phyloP scores from a whole-genome alignment of 1,140 invertebrate species.

The Pseudomyrmex pallidus region DNA sequence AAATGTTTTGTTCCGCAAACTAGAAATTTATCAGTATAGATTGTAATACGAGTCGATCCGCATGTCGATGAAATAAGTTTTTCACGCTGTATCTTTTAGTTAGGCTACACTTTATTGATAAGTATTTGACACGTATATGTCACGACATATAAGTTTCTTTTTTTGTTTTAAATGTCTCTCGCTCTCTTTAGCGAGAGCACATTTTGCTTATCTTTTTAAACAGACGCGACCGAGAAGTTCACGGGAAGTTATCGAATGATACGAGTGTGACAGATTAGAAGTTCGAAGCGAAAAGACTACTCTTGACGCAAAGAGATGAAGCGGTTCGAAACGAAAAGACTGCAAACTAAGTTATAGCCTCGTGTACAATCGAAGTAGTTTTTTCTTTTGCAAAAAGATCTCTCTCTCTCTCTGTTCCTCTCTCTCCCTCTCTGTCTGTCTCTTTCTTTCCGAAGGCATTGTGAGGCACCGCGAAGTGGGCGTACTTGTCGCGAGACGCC shows the following conservation, averaged over 20 bases:
- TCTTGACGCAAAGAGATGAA: conserved; percentile 8
- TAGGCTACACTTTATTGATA: neutral
- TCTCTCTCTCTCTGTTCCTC: no score
- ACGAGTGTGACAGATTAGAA: conserved; percentile 23
- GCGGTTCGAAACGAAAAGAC: neutral
- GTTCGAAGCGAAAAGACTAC: neutral
- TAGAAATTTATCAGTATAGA: neutral
- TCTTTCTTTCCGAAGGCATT: conserved; percentile 10
- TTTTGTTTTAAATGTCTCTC: neutral
- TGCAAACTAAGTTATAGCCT: conserved; percentile 12
- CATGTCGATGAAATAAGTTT: neutral
- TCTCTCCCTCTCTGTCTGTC: no score
- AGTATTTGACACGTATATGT: neutral
- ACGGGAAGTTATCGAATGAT: neutral
- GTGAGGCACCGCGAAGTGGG: conserved; percentile 16
- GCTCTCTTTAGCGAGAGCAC: no score
- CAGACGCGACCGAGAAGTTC: neutral
- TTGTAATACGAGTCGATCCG: neutral
- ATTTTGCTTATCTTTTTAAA: neutral
- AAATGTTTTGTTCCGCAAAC: neutral
- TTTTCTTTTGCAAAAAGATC: conserved; percentile 30
- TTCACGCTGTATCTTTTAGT: no score
- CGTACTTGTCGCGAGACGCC: conserved; percentile 1
- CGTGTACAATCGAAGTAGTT: neutral
- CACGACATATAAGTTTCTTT: neutral